Conservation (phyloP, 1,140 invertebrate genomes). For the Aethina tumida region DNA sequence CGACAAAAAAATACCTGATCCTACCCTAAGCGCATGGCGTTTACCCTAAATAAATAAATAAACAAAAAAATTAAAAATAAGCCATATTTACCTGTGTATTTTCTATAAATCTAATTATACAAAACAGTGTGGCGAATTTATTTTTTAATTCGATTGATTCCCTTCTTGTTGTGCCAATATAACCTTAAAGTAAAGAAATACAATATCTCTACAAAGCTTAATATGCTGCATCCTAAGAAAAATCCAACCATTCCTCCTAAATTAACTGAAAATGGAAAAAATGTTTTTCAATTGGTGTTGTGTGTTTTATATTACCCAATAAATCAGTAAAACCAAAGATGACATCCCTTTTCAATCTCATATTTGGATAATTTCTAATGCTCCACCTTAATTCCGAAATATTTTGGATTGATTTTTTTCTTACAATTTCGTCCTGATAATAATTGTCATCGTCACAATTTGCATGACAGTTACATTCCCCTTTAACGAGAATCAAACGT, state of each 20-base stretch:
- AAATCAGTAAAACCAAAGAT: constrained; percentile 60
- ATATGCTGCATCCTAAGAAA: constrained; percentile 57
- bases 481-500: constrained; percentile 39
- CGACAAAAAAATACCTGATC: not conserved
- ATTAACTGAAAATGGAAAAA: constrained; percentile 43
- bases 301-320: constrained; percentile 38
- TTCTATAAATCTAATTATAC: no score
- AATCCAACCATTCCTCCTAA: constrained; percentile 60
- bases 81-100: no score
- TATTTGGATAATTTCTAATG: constrained; percentile 54
- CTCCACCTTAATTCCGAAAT: constrained; percentile 59
- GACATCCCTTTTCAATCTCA: constrained; percentile 54
- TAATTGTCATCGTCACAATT: constrained; percentile 55
- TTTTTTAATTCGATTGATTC: no score
- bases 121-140: no score
- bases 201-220: constrained; percentile 56
- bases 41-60: no score
- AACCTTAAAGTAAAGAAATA: constrained; percentile 55
- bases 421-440: constrained; percentile 34
- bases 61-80: no score
- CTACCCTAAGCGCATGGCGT: constrained; percentile 9
- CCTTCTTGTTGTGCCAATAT: no score
- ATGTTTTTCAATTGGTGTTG: not conserved
- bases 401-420: constrained; percentile 49
- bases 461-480: constrained; percentile 47